Evolutionary conservation across 2,888 invertebrate genomes (phyloP).

Genomic region (Polylopha cassiicola): DNA sequence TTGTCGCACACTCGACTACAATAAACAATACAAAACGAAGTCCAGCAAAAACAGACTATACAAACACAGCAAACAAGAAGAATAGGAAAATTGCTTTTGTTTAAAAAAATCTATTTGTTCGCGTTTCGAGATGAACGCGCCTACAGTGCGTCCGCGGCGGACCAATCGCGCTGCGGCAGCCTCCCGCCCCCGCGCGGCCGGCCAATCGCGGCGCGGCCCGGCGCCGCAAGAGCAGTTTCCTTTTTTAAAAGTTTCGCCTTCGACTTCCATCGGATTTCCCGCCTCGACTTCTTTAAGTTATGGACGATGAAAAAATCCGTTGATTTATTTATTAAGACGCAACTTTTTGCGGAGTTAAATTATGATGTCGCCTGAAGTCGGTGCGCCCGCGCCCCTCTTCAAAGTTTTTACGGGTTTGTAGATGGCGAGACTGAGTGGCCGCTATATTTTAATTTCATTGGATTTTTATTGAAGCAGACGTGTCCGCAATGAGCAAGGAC

Average conservation of each 20-base stretch:
- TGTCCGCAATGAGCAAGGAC: conserved; percentile 33
- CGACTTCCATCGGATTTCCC: conserved; percentile 76
- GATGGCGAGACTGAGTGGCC: conserved; percentile 25
- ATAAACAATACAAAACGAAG: conserved; percentile 74
- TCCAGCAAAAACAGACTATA: conserved; percentile 72
- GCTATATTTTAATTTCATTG: conserved; percentile 45
- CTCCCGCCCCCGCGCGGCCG: conserved; percentile 61
- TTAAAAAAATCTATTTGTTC: conserved; percentile 76
- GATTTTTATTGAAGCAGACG: conserved; percentile 41
- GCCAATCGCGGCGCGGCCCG: conserved; percentile 55
- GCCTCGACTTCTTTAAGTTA: conserved; percentile 66
- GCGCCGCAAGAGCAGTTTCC: conserved; percentile 71
- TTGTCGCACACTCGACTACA: conserved; percentile 67
- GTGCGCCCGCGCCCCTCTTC: conserved; percentile 35
- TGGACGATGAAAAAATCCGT: conserved; percentile 66
- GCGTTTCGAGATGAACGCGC: conserved; percentile 70
- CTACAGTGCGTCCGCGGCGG: conserved; percentile 56
- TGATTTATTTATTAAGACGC: conserved; percentile 70
- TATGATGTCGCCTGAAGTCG: conserved; percentile 62
- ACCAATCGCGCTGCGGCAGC: conserved; percentile 58
- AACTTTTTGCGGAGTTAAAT: conserved; percentile 64
- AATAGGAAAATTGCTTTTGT: conserved; percentile 77
- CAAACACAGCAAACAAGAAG: conserved; percentile 71
- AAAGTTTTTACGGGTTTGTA: conserved; percentile 43
- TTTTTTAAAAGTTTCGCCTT: conserved; percentile 75